These are phyloP conservation scores for Teleogryllus oceanicus DNA, from an alignment of 2,888 invertebrate genomes.

Conservation along the genomic window DNA sequence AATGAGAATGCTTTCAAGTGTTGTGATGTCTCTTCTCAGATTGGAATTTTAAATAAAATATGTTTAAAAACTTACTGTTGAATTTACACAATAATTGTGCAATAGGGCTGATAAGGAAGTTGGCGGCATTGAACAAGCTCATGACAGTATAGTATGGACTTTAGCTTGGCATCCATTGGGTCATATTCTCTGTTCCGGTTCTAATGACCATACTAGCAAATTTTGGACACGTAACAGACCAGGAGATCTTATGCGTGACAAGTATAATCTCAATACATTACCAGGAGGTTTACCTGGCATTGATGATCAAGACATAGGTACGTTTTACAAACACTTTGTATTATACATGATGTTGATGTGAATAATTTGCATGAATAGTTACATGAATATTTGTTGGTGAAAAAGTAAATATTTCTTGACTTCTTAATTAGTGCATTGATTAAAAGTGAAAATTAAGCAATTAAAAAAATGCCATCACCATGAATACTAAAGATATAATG, in stretches of 20 bases:
- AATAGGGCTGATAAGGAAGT: conserved; percentile 92
- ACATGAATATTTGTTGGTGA: background rate
- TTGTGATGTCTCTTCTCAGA: no score
- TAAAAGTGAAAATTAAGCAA: no score
- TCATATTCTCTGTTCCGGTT: conserved; percentile 96
- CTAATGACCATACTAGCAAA: conserved; percentile 98
- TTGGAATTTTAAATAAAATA: no score
- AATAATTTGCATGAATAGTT: background rate
- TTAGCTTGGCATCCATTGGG: conserved; percentile 97
- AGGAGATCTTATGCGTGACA: conserved; percentile 96
- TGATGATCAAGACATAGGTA: conserved; percentile 68
- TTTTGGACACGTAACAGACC: conserved; percentile 99
- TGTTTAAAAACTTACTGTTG: no score
- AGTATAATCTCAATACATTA: conserved; percentile 90
- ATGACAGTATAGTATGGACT: conserved; percentile 99
- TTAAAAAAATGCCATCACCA: no score
- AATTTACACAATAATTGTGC: background rate
- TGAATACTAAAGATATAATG: no score
- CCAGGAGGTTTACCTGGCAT: conserved; percentile 74
- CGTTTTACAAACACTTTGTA: conserved; percentile 32
- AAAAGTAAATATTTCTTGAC: no score
- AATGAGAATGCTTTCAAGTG: background rate
- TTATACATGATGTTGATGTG: background rate
- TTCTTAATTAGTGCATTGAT: no score
- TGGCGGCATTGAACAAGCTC: conserved; percentile 96